Base-by-base conservation (phyloP, 2,113 vertebrate species). In the Pomatorhinus ruficollis region DNA sequence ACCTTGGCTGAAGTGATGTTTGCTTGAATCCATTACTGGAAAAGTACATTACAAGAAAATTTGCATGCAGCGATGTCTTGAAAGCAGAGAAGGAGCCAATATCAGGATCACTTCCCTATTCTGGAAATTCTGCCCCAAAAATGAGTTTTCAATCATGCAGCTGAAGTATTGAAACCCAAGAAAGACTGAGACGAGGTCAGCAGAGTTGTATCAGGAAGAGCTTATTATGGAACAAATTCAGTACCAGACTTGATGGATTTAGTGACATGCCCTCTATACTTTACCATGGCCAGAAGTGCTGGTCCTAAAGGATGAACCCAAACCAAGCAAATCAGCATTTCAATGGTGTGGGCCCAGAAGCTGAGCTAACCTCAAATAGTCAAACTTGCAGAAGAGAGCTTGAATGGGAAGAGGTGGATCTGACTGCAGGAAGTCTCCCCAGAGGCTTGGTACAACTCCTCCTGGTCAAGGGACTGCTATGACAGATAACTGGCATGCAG, bases 41-140 rank as follows among this genome's bases (percentile, higher is more conserved):
- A 88, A 89, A 95, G 53, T 50, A 57, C 69, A 78, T 79, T 95
- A 72, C 90, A 96, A 95, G 87, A 79, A 95, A 93, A 96, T 90
- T 33, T 69, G 60, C 54, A 79, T 63, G 22, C 56, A 77, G 50
- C 44, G 77, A 74, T 76, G 27, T 4, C 74, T 80, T 92, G 74
- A 90, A 84, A 91, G 42, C 15, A 64, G 76, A 78, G 57, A 87
- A 92, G 39, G 33, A 80, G 87, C 54, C 71, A 86, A n/a, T 54
- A 90, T 59, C 39, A 86, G 28, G 54, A 64, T 87, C 47, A 27
- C 39, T 83, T 86, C 74, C 56, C 64, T 90, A 17, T 37, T 70
- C 79, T 90, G 44, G 47, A 86, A 88, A 30, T 80, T 92, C 37
- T 77, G 30, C 40, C 39, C 28, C 56, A 80, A 94, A 82, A 76